phyloP scores from a whole-genome alignment of 2,888 invertebrate species.

The Mimumesa dahlbomi region DNA sequence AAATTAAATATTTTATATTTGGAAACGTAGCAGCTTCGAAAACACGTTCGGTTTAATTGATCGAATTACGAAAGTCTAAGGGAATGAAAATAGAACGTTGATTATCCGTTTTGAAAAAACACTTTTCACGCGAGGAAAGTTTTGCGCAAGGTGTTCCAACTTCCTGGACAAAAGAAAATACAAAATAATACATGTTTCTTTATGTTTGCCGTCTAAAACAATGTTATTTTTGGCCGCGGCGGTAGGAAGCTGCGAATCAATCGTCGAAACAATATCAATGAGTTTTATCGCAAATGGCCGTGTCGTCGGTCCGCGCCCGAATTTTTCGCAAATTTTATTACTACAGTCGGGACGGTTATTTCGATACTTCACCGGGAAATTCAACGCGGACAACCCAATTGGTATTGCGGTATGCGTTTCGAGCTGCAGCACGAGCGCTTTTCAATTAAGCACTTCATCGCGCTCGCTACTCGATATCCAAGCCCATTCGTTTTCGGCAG shows the following conservation, averaged over 20 bases:
- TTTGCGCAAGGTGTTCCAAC: too few relatives aligned
- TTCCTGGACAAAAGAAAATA: too few relatives aligned
- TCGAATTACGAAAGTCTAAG: too few relatives aligned
- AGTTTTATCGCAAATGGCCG: constrained; percentile 2
- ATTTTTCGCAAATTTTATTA: constrained; percentile 26
- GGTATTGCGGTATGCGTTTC: constrained; percentile 32
- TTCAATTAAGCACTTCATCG: constrained; percentile 46
- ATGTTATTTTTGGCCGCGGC: too few relatives aligned
- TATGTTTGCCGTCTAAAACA: too few relatives aligned
- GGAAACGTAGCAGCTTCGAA: too few relatives aligned
- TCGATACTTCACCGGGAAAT: constrained; percentile 6
- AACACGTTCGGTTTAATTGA: too few relatives aligned
- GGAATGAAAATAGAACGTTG: too few relatives aligned
- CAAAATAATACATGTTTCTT: too few relatives aligned
- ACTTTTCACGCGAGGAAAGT: too few relatives aligned
- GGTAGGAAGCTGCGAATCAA: not conserved
- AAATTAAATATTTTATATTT: not conserved
- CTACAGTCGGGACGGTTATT: constrained; percentile 17
- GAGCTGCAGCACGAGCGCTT: constrained; percentile 24
- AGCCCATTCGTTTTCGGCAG: constrained; percentile 4
- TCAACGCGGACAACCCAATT: constrained; percentile 18
- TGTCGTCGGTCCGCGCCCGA: not conserved
- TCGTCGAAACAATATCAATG: constrained; percentile 1
- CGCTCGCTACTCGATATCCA: constrained; percentile 15
- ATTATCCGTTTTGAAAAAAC: too few relatives aligned